Conservation (phyloP, 2,888 invertebrate genomes). For the Caenorhabditis afra region DNA sequence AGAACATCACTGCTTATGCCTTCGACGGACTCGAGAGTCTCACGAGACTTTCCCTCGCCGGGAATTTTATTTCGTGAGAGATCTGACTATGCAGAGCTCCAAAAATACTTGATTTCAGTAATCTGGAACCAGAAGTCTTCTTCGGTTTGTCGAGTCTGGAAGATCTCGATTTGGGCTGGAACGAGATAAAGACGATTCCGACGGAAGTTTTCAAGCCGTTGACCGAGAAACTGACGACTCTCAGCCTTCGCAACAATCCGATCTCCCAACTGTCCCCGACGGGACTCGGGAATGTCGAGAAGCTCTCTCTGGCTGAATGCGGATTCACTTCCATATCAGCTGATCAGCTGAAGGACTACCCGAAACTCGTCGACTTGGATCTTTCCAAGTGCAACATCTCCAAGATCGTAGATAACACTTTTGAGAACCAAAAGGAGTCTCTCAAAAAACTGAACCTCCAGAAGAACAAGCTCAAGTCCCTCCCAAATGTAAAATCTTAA, state of each 20-base stretch:
- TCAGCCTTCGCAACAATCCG: conserved; percentile 73
- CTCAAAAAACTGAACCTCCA: conserved; percentile 88
- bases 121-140: conserved; percentile 88
- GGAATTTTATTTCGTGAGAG: conserved; percentile 74
- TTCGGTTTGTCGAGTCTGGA: conserved; percentile 89
- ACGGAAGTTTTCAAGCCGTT: conserved; percentile 67
- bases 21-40: conserved; percentile 90
- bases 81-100: too few species aligned
- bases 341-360: conserved; percentile 65
- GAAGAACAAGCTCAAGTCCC: conserved; percentile 88
- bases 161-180: conserved; percentile 89
- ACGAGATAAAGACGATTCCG: conserved; percentile 73
- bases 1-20: conserved; percentile 87
- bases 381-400: conserved; percentile 72
- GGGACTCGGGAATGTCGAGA: conserved; percentile 61
- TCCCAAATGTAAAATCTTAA: conserved; percentile 81
- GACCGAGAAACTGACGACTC: conserved; percentile 55
- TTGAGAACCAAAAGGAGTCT: conserved; percentile 60
- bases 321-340: conserved; percentile 61
- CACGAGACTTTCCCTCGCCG: conserved; percentile 88
- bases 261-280: conserved; percentile 55
- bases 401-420: conserved; percentile 62
- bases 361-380: conserved; percentile 68
- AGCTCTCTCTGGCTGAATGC: conserved; percentile 66
- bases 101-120: conserved; percentile 33